Percentiles rank a stretch among this genome's conserved stretches.
phyloP scores from a whole-genome alignment of 2,113 vertebrate genomes.

The Otus sunia region DNA sequence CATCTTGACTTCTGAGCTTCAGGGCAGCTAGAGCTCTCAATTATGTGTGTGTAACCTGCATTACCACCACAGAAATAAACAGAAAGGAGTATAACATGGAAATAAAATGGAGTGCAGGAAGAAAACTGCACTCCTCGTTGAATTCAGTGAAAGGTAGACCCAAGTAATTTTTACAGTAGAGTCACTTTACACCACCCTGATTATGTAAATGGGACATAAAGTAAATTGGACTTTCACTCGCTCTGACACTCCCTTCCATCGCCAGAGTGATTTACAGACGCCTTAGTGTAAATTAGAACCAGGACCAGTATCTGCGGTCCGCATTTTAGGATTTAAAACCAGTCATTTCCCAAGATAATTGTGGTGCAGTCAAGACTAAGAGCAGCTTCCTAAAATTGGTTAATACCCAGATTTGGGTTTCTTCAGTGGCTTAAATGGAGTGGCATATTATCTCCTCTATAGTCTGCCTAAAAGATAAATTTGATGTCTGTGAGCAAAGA shows the following conservation, averaged over 20 bases:
- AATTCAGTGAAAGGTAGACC: neutral
- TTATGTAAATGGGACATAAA: conserved; percentile 31
- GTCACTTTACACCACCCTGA: neutral
- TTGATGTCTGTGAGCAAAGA: conserved; percentile 63
- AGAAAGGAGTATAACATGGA: neutral
- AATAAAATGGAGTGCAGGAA: neutral
- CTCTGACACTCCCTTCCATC: neutral
- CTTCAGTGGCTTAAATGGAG: conserved; percentile 42
- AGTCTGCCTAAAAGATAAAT: conserved; percentile 64
- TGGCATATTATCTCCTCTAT: conserved; percentile 52
- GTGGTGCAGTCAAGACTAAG: conserved; percentile 15
- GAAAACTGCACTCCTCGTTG: neutral
- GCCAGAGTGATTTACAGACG: conserved; percentile 6
- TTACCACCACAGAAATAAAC: neutral
- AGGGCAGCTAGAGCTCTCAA: neutral
- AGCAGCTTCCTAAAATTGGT: conserved; percentile 32
- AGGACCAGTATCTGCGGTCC: neutral
- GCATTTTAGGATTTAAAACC: conserved; percentile 16
- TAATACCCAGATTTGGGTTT: conserved; percentile 52
- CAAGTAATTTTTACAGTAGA: neutral
- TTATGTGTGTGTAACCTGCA: neutral
- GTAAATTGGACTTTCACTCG: neutral
- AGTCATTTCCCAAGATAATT: conserved; percentile 31
- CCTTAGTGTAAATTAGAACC: conserved; percentile 1
- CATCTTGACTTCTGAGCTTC: neutral